phyloP scores from a whole-genome alignment of 2,888 invertebrate species.

The Iphiclides podalirius region DNA sequence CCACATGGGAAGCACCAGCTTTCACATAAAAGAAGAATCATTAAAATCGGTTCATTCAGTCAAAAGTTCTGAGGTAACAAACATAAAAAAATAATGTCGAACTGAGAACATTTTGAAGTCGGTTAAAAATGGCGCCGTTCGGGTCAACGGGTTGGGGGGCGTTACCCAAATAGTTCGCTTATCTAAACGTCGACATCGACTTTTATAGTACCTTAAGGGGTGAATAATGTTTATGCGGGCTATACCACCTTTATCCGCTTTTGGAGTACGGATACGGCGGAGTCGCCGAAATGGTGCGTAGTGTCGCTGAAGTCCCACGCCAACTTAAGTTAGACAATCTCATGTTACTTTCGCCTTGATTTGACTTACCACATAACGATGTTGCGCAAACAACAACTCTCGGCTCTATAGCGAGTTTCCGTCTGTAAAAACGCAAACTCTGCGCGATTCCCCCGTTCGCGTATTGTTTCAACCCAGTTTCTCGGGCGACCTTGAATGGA shows the following conservation, averaged over 20 bases:
- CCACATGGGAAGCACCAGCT: no score
- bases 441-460: constrained; percentile 1
- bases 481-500: constrained; percentile 17
- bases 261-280: constrained; percentile 16
- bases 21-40: neutral
- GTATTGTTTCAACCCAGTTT: constrained; percentile 23
- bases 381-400: no score
- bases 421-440: constrained; percentile 8
- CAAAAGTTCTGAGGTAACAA: no score
- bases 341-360: neutral
- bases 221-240: constrained; percentile 21
- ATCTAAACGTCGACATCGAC: constrained; percentile 21
- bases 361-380: no score
- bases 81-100: no score
- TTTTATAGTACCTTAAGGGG: constrained; percentile 17
- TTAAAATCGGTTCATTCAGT: no score
- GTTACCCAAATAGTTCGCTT: constrained; percentile 23
- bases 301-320: constrained; percentile 9
- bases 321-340: constrained; percentile 11
- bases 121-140: constrained; percentile 4
- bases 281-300: constrained; percentile 17
- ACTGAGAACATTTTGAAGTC: no score
- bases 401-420: no score
- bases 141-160: neutral
- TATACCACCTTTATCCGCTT: constrained; percentile 8